phyloP scores from a whole-genome alignment of 1,140 invertebrate species.

The Zophobas atratus region DNA sequence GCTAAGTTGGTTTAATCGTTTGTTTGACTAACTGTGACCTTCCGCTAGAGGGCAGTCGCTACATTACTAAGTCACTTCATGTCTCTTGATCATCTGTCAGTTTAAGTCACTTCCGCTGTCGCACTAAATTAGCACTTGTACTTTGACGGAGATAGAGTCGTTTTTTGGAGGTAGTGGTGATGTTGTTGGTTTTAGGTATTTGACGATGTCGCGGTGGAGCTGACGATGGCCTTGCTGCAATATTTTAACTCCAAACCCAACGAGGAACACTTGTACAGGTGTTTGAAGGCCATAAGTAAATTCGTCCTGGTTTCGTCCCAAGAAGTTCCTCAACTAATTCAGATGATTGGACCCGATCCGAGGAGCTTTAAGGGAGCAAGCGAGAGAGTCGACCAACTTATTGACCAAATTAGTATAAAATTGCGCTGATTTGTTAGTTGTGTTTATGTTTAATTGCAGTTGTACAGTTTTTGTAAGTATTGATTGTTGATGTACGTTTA shows the following conservation, averaged over 20 bases:
- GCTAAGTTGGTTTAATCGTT: constrained; percentile 49
- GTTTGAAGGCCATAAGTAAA: constrained; percentile 84
- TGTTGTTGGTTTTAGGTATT: constrained; percentile 79
- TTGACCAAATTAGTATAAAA: constrained; percentile 75
- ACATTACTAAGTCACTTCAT: not conserved
- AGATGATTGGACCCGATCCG: constrained; percentile 94
- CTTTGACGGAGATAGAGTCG: not conserved
- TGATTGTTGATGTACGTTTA: no score
- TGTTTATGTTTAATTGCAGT: no score
- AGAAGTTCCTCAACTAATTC: constrained; percentile 90
- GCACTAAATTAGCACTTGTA: no score
- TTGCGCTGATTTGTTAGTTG: constrained; percentile 51
- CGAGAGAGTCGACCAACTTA: constrained; percentile 84
- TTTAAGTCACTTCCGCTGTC: not conserved
- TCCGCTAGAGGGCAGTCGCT: not conserved
- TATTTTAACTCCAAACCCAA: constrained; percentile 85
- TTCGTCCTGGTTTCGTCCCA: constrained; percentile 85
- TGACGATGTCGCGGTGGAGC: constrained; percentile 93
- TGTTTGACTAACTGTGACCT: not conserved
- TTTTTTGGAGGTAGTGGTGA: not conserved
- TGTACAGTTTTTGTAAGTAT: no score
- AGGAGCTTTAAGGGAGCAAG: constrained; percentile 86
- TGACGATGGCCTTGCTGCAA: constrained; percentile 93
- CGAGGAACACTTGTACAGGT: constrained; percentile 86
- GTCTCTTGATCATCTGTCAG: not conserved